Conservation (phyloP, 2,113 vertebrate genomes). For the Orthonyx spaldingii region DNA sequence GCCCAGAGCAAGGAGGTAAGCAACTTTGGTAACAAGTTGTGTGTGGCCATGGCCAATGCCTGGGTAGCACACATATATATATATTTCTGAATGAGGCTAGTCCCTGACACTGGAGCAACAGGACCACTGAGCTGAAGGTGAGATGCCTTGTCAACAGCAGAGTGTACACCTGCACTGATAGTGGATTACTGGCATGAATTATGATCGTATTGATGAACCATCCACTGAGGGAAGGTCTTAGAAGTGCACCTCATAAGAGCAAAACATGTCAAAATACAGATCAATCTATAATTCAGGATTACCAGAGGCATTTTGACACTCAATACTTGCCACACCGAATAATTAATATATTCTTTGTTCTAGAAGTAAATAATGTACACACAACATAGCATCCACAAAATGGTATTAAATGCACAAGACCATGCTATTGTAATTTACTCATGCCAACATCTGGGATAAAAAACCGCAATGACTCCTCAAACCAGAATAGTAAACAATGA, state of each 20-base stretch:
- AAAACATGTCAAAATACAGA: background rate
- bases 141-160: background rate
- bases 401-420: background rate
- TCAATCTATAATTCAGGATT: slow-evolving; percentile 21
- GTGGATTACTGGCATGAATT: background rate
- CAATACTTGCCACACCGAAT: slow-evolving; percentile 1
- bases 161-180: background rate
- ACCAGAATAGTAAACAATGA: background rate
- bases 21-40: accelerated
- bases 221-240: background rate
- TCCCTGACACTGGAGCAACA: background rate
- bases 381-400: background rate
- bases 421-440: background rate
- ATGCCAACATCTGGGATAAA: background rate
- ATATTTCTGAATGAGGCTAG: background rate
- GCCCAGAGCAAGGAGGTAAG: background rate
- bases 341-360: background rate
- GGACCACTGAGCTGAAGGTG: background rate
- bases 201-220: background rate
- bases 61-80: accelerated
- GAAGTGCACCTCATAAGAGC: background rate
- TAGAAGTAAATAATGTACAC: background rate
- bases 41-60: background rate
- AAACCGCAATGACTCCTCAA: background rate
- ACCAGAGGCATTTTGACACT: background rate